Percentiles rank a stretch among this genome's conserved stretches.
These are phyloP conservation scores for Eulemur coronatus DNA, from an alignment of 2,797 vertebrate species.

Conservation along the genomic window DNA sequence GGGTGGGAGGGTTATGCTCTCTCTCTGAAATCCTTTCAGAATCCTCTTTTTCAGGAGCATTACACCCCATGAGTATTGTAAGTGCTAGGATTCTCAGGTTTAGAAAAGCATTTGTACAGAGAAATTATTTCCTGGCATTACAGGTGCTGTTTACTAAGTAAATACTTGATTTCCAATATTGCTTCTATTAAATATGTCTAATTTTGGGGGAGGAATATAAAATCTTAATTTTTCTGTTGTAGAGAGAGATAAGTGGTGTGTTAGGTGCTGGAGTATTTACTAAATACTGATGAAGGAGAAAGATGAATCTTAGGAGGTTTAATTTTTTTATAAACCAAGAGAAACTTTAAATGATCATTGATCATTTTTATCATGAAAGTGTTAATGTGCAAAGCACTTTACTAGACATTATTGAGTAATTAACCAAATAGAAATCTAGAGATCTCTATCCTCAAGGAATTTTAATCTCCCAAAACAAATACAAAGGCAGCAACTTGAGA, in stretches of 20 bases:
- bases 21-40: not conserved
- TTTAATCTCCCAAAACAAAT: slow-evolving; percentile 61
- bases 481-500: slow-evolving; percentile 48
- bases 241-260: not conserved
- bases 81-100: not conserved
- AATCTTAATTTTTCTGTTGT: not conserved
- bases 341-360: slow-evolving; percentile 42
- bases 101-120: not conserved
- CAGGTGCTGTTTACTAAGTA: not conserved
- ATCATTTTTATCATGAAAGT: slow-evolving; percentile 55
- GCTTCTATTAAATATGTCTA: not conserved
- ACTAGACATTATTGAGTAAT: slow-evolving; percentile 49
- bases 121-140: not conserved
- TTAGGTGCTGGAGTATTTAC: not conserved
- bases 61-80: fast-evolving
- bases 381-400: slow-evolving; percentile 53
- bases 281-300: not conserved
- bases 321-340: slow-evolving; percentile 35
- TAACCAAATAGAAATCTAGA: slow-evolving; percentile 54
- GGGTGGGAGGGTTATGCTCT: not conserved
- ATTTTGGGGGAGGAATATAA: not conserved
- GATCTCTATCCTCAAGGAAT: slow-evolving; percentile 49
- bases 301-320: not conserved
- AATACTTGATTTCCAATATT: not conserved
- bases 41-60: not conserved